These are phyloP conservation scores for Phthorimaea operculella DNA, from an alignment of 1,140 invertebrate species.

Conservation along the genomic window DNA sequence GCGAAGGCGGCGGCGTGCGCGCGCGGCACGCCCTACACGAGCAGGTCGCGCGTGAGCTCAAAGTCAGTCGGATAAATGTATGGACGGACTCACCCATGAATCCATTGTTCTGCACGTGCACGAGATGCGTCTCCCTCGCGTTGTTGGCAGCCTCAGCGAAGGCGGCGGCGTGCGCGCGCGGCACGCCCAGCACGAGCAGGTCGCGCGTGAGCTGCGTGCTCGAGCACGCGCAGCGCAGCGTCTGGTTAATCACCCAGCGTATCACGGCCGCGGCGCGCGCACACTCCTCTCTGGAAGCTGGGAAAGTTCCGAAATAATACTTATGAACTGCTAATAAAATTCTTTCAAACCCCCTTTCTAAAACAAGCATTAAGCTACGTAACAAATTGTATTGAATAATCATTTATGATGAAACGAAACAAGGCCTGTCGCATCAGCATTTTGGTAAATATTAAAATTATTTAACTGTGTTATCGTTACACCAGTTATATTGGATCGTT, in stretches of 20 bases:
- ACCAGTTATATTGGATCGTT: no score
- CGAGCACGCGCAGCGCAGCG: constrained; percentile 35
- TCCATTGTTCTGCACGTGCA: constrained; percentile 24
- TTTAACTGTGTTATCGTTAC: no score
- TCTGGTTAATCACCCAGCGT: constrained; percentile 48
- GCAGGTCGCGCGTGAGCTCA: constrained; percentile 41
- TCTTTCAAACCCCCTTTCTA: no score
- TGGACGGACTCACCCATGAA: constrained; percentile 36
- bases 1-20: constrained; percentile 45
- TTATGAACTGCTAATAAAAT: no score
- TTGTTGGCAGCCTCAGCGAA: constrained; percentile 38
- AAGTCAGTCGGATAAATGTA: no score
- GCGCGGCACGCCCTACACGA: constrained; percentile 47
- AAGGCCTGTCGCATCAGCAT: no score
- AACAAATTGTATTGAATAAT: no score
- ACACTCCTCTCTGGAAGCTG: constrained; percentile 50
- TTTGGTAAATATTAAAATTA: no score
- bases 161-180: constrained; percentile 42
- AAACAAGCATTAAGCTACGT: no score
- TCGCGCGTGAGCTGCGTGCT: constrained; percentile 41
- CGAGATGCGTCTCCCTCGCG: constrained; percentile 28
- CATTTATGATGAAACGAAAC: no score
- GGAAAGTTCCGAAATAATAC: no score
- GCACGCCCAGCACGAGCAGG: constrained; percentile 49
- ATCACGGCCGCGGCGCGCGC: constrained; percentile 50